Evolutionary conservation across 2,113 vertebrate genomes (phyloP).

Genomic region (Pterocles orientalis): DNA sequence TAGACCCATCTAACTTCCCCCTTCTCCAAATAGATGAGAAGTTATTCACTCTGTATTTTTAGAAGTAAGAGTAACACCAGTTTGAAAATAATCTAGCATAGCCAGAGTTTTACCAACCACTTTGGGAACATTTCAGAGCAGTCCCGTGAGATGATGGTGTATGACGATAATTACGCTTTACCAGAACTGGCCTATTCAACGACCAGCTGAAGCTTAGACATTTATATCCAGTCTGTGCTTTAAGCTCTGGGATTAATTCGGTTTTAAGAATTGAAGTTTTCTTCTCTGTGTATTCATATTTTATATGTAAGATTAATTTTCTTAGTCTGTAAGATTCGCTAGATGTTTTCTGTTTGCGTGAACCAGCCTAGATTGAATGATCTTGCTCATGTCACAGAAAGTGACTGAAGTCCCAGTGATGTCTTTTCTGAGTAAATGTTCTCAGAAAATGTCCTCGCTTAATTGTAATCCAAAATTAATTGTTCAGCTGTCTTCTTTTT

Average conservation of each 20-base stretch:
- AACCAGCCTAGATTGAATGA: not conserved
- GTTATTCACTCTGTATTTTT: not conserved
- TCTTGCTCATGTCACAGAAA: not conserved
- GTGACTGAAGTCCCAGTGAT: not conserved
- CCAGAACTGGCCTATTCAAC: not conserved
- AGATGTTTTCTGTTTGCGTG: not conserved
- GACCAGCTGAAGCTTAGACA: not conserved
- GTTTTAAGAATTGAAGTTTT: not conserved
- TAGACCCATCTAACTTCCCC: not conserved
- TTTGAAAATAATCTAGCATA: not conserved
- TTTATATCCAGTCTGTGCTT: not conserved
- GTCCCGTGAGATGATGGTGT: not conserved
- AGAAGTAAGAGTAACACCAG: not conserved
- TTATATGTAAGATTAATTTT: not conserved
- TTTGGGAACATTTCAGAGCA: not conserved
- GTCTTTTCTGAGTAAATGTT: not conserved
- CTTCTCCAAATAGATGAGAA: not conserved
- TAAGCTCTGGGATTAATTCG: not conserved
- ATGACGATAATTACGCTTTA: not conserved
- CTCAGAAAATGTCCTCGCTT: slow-evolving; percentile 20
- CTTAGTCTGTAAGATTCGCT: not conserved
- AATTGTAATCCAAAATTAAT: slow-evolving; percentile 18
- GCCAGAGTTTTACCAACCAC: not conserved
- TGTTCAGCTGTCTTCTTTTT: slow-evolving; percentile 21
- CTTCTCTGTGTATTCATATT: not conserved